Evolutionary conservation across 2,888 invertebrate species (phyloP), one percentile per base, ranked within the genome.

Genomic region (Euproctis similis): DNA sequence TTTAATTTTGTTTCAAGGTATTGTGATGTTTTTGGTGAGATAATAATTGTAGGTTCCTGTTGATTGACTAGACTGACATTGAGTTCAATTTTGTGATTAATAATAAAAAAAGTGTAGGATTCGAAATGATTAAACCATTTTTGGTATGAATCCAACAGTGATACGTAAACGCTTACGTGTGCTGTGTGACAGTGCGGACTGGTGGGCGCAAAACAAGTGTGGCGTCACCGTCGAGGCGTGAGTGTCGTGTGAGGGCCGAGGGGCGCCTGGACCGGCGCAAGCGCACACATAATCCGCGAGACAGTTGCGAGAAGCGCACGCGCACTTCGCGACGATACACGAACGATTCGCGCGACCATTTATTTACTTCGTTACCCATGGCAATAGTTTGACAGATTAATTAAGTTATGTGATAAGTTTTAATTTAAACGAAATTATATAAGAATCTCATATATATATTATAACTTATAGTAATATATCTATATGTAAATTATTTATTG

Each of bases 141-240:
- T 82, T 76, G 82, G 82, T 77, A 61, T 69, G 67, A 71, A 59
- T 73, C 66, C 70, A 66, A 66, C 69, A 48, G 59, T 50, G 72
- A 78, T 74, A 78, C 73, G 74, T 72, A 50, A 73, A 59, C 76
- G 78, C 72, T 81, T 78, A 82, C 82, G 81, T 81, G 80, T 77
- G 69, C n/a, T n/a, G n/a, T n/a, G n/a, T n/a, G n/a, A n/a, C n/a
- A n/a, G 63, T 53, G 69, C 70, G 73, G 73, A 68, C 66, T 60
- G 72, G 58, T 72, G 76, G 76, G 75, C 71, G 77, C 65, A 46
- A 42, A 5, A n/a, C 31, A 33, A 37, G 47, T 7, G 31, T 31
- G 12, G 43, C 45, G 41, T 40, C 47, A 45, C 36, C 48, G 39
- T 46, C 53, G 50, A 50, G 46, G 50, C 46, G 51, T 30, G 43